Evolutionary conservation across 2,797 vertebrate species (phyloP).

Genomic region (Epinephelus coioides): DNA sequence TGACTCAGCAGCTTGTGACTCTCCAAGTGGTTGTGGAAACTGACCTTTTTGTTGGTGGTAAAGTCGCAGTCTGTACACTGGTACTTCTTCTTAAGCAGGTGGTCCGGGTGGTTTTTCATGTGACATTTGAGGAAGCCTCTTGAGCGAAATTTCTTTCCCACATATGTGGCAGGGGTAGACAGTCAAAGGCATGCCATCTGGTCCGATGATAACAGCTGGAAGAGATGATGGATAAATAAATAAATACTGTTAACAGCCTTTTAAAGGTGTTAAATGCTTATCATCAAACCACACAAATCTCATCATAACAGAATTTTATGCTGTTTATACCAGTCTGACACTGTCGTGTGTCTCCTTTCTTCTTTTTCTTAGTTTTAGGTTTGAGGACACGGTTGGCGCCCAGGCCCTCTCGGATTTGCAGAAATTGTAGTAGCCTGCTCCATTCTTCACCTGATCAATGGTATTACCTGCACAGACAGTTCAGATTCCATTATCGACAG

Average conservation of each 20-base stretch:
- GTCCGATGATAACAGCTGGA: conserved; percentile 97
- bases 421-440: conserved; percentile 90
- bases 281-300: background rate
- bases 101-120: conserved; percentile 96
- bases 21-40: conserved; percentile 98
- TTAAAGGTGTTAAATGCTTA: background rate
- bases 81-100: conserved; percentile 96
- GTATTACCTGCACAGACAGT: conserved; percentile 89
- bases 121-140: conserved; percentile 98
- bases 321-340: conserved; percentile 94
- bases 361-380: conserved; percentile 95
- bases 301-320: background rate
- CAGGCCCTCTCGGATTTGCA: conserved; percentile 95
- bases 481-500: background rate
- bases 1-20: conserved; percentile 98
- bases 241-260: background rate
- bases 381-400: conserved; percentile 93
- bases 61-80: conserved; percentile 99
- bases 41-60: conserved; percentile 98
- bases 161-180: conserved; percentile 99
- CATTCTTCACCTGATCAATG: conserved; percentile 94
- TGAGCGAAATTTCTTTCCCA: conserved; percentile 99
- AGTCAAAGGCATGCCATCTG: conserved; percentile 96
- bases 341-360: conserved; percentile 94
- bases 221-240: conserved; percentile 39